phyloP scores from a whole-genome alignment of 1,140 invertebrate species.

The Ceratosolen fusciceps region DNA sequence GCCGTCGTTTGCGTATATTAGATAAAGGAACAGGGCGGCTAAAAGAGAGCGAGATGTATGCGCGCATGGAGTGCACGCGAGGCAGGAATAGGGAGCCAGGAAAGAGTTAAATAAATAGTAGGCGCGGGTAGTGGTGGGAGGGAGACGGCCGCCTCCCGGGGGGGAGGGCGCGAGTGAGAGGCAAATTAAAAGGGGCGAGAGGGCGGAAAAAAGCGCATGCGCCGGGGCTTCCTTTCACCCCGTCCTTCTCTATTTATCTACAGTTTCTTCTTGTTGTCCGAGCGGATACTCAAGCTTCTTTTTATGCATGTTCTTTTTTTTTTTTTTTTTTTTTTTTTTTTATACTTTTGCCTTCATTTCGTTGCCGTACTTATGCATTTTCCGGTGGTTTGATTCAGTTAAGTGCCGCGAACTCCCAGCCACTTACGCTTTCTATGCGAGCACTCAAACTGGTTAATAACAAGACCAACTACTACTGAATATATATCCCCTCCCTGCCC shows the following conservation, averaged over 20 bases:
- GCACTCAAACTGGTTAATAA: neutral
- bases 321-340: too few relatives aligned
- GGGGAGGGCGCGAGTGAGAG: conserved; percentile 1
- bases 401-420: conserved; percentile 21
- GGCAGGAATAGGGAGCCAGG: neutral
- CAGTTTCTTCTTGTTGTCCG: conserved; percentile 13
- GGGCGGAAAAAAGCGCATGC: conserved; percentile 57
- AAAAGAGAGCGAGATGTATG: conserved; percentile 51
- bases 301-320: conserved; percentile 42
- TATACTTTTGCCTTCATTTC: conserved; percentile 57
- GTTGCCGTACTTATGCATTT: conserved; percentile 12
- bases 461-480: too few relatives aligned
- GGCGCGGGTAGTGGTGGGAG: conserved; percentile 18
- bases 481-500: too few relatives aligned
- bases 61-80: neutral
- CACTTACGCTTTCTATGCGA: conserved; percentile 5
- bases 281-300: conserved; percentile 35
- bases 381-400: conserved; percentile 18
- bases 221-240: conserved; percentile 44
- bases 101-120: conserved; percentile 38
- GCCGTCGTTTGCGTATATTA: conserved; percentile 60
- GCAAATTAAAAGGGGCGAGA: neutral
- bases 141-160: conserved; percentile 24
- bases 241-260: conserved; percentile 28
- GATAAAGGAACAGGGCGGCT: conserved; percentile 57